Evolutionary conservation across 2,888 invertebrate species (phyloP).

Genomic region (Nymphalis c-album): DNA sequence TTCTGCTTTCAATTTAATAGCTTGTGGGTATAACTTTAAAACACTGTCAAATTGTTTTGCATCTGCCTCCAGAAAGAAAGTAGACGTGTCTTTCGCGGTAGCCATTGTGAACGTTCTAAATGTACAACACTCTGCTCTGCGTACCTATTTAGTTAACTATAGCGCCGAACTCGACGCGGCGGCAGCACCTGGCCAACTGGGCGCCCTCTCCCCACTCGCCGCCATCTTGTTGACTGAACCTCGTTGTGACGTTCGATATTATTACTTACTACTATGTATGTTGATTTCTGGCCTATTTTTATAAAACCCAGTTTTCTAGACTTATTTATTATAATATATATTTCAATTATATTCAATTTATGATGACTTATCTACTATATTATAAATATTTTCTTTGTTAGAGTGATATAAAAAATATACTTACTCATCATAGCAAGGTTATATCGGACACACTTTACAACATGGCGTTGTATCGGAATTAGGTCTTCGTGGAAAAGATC

Average conservation of each 20-base stretch:
- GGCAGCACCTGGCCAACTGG: slow-evolving; percentile 83
- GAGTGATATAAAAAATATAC: slow-evolving; percentile 66
- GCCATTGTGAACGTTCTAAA: slow-evolving; percentile 87
- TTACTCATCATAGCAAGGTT: slow-evolving; percentile 77
- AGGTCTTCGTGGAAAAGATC: slow-evolving; percentile 74
- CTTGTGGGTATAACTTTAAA: slow-evolving; percentile 94
- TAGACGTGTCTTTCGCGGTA: slow-evolving; percentile 94
- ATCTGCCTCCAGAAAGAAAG: slow-evolving; percentile 95
- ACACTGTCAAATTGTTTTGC: slow-evolving; percentile 93
- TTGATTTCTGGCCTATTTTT: slow-evolving; percentile 53
- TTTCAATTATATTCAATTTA: neutral
- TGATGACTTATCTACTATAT: neutral
- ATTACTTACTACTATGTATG: slow-evolving; percentile 65
- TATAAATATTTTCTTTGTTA: slow-evolving; percentile 29
- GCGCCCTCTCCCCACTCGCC: slow-evolving; percentile 80
- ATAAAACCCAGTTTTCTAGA: slow-evolving; percentile 16
- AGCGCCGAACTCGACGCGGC: slow-evolving; percentile 82
- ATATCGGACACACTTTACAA: slow-evolving; percentile 72
- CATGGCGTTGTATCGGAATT: slow-evolving; percentile 76
- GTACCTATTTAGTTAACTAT: slow-evolving; percentile 80
- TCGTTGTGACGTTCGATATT: slow-evolving; percentile 78
- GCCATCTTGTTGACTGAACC: slow-evolving; percentile 77
- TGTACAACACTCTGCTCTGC: slow-evolving; percentile 73
- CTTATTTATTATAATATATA: neutral
- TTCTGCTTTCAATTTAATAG: slow-evolving; percentile 94